Percentiles rank a stretch among this genome's conserved stretches.
These are phyloP conservation scores for Eupithecia subfuscata DNA, from an alignment of 2,888 invertebrate species.

Conservation along the genomic window DNA sequence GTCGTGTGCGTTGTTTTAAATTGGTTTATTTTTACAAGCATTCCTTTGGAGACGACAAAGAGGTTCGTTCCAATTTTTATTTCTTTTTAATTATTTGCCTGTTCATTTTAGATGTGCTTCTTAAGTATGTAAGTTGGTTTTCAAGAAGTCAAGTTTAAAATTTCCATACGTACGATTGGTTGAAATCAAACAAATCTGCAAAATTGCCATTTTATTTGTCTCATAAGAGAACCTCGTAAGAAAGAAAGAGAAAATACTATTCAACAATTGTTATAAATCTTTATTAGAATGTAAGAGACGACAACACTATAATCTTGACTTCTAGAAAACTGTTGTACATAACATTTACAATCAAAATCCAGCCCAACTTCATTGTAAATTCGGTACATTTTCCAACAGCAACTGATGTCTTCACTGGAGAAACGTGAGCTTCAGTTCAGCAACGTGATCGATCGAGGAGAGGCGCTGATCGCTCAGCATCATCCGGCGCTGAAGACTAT, in stretches of 20 bases:
- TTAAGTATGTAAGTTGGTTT: conserved; percentile 27
- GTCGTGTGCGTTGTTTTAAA: conserved; percentile 45
- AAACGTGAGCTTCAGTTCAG: conserved; percentile 98
- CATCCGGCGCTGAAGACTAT: conserved; percentile 98
- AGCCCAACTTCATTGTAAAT: neutral
- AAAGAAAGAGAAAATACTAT: neutral
- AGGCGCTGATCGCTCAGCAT: conserved; percentile 95
- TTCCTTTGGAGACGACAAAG: conserved; percentile 85
- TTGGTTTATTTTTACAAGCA: conserved; percentile 79
- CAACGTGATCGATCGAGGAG: conserved; percentile 97
- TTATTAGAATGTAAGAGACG: neutral
- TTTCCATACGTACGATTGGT: neutral
- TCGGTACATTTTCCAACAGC: conserved; percentile 80
- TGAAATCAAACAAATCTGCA: neutral
- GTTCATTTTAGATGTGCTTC: conserved; percentile 53
- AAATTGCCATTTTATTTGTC: neutral
- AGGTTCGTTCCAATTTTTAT: conserved; percentile 77
- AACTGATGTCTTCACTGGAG: conserved; percentile 97
- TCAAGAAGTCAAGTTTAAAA: conserved; percentile 1
- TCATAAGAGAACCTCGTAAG: neutral
- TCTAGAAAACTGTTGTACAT: neutral
- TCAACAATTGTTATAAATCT: neutral
- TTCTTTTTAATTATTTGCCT: conserved; percentile 48
- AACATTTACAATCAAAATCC: neutral
- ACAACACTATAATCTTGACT: conserved; percentile 4